These are phyloP conservation scores for Pteria penguin DNA, from an alignment of 2,888 invertebrate genomes.

Conservation along the genomic window DNA sequence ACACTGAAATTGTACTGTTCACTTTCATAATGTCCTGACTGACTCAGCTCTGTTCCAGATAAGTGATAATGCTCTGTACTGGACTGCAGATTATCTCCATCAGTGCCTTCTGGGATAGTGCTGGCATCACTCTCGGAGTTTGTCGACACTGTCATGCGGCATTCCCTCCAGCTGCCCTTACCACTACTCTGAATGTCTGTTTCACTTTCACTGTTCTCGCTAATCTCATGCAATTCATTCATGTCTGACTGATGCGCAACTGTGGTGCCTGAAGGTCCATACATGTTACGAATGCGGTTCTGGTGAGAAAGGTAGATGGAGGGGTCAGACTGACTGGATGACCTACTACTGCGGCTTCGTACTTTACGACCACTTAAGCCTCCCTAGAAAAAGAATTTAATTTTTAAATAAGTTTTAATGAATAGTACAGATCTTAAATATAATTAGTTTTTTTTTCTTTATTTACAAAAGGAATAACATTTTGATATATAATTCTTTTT, in stretches of 20 bases:
- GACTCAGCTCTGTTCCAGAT: neutral
- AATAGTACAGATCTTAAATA: neutral
- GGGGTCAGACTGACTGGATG: slow-evolving; percentile 58
- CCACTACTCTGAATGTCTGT: slow-evolving; percentile 37
- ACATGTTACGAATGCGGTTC: slow-evolving; percentile 69
- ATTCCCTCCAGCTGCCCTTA: slow-evolving; percentile 38
- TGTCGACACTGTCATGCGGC: slow-evolving; percentile 41
- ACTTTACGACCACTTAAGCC: slow-evolving; percentile 57
- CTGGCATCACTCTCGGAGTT: slow-evolving; percentile 44
- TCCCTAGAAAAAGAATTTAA: slow-evolving; percentile 56
- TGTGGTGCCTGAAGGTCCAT: slow-evolving; percentile 48
- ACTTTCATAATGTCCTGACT: slow-evolving; percentile 3
- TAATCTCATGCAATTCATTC: slow-evolving; percentile 42
- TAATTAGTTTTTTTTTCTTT: neutral
- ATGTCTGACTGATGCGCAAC: slow-evolving; percentile 34
- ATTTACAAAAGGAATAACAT: too few relatives aligned
- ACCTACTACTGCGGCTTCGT: slow-evolving; percentile 30
- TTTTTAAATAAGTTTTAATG: too few relatives aligned
- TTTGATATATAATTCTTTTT: neutral
- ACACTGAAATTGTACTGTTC: slow-evolving; percentile 38
- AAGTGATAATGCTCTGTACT: slow-evolving; percentile 25
- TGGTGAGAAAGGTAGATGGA: slow-evolving; percentile 71
- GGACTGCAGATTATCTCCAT: slow-evolving; percentile 37
- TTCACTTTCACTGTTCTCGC: slow-evolving; percentile 61
- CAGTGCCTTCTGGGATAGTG: slow-evolving; percentile 37